Conservation (phyloP, 2,888 invertebrate species). For the Troglohyphantes excavatus region DNA sequence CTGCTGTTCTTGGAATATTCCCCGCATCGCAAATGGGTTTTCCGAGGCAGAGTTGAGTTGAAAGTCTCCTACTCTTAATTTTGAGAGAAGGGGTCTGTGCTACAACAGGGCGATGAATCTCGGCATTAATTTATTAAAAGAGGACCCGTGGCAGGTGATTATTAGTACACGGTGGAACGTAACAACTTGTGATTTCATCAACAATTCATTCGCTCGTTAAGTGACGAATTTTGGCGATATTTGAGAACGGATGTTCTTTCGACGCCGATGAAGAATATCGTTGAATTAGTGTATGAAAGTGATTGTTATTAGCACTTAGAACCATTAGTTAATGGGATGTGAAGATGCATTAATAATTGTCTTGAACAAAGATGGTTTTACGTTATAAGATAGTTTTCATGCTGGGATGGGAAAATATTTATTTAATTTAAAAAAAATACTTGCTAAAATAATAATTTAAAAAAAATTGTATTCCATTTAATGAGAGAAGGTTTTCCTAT, state of each 20-base stretch:
- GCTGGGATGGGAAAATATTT: no score
- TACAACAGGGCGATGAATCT: neutral
- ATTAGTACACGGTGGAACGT: neutral
- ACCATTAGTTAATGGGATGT: no score
- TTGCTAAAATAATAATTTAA: no score
- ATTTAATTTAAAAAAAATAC: no score
- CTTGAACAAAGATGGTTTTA: no score
- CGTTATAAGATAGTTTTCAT: no score
- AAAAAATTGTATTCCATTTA: no score
- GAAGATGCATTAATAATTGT: no score
- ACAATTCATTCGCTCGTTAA: neutral
- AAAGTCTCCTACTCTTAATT: neutral
- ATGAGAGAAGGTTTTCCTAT: no score
- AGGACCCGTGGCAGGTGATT: conserved; percentile 21
- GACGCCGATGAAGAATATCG: no score
- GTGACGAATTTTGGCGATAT: conserved; percentile 2
- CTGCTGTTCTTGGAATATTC: conserved; percentile 2
- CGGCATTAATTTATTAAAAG: conserved; percentile 23
- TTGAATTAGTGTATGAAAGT: no score
- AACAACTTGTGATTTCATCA: neutral
- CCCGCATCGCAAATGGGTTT: conserved; percentile 12
- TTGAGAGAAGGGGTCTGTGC: neutral
- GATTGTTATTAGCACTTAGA: no score
- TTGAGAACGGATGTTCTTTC: neutral
- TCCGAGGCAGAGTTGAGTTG: neutral